These are phyloP conservation scores for Idaea dimidiata DNA, from an alignment of 2,888 invertebrate genomes.

Conservation along the genomic window DNA sequence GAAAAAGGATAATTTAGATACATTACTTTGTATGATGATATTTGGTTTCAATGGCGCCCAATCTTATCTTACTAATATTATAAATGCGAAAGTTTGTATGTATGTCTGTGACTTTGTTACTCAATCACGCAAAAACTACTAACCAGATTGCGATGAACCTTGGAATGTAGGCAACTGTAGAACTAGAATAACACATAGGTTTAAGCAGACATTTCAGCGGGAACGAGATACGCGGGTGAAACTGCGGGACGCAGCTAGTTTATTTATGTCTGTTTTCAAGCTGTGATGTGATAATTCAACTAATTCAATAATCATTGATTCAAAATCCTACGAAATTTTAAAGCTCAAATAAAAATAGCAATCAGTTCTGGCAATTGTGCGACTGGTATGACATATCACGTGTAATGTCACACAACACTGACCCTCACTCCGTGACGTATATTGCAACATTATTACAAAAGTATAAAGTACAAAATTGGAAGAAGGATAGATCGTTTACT, in stretches of 20 bases:
- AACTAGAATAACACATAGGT: too few relatives aligned
- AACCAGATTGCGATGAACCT: too few relatives aligned
- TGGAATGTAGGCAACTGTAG: too few relatives aligned
- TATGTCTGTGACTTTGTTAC: too few relatives aligned
- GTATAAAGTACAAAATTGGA: slow-evolving; percentile 27
- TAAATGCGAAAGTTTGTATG: too few relatives aligned
- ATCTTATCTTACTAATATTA: too few relatives aligned
- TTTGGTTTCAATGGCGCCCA: not conserved
- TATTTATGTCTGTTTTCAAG: too few relatives aligned
- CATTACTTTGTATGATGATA: too few relatives aligned
- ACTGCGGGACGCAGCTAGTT: too few relatives aligned
- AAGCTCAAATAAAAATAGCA: not conserved
- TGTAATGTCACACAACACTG: slow-evolving; percentile 27
- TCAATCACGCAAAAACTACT: too few relatives aligned
- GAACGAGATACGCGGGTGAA: too few relatives aligned
- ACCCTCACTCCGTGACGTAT: slow-evolving; percentile 30
- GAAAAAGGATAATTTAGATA: not conserved
- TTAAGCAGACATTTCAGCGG: too few relatives aligned
- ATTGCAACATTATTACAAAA: slow-evolving; percentile 34
- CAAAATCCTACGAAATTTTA: not conserved
- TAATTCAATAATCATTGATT: not conserved
- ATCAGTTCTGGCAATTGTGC: slow-evolving; percentile 10
- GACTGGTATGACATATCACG: slow-evolving; percentile 33
- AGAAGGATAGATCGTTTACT: slow-evolving; percentile 29
- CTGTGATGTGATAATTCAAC: not conserved